Evolutionary conservation across 1,140 invertebrate genomes (phyloP).

Genomic region (Drosophila cardini): DNA sequence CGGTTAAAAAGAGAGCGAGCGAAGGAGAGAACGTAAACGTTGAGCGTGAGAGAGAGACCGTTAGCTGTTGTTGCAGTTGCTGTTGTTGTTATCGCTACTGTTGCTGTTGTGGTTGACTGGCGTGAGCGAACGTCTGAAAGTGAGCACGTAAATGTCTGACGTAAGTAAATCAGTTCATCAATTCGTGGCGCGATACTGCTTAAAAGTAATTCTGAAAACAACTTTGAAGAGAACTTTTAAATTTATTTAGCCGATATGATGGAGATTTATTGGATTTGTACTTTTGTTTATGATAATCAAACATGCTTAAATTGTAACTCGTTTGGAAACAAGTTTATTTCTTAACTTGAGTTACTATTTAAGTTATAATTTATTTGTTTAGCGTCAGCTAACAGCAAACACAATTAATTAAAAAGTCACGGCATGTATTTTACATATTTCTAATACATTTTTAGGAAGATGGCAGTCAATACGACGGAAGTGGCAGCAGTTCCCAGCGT

Average conservation of each 20-base stretch:
- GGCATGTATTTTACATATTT: too few species aligned
- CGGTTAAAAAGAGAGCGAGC: conserved; percentile 29
- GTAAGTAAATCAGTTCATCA: conserved; percentile 59
- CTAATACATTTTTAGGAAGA: conserved; percentile 34
- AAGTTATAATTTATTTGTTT: background rate
- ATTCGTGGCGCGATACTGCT: conserved; percentile 15
- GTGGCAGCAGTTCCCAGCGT: conserved; percentile 50
- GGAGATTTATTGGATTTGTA: background rate
- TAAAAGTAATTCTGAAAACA: background rate
- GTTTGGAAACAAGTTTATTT: conserved; percentile 25
- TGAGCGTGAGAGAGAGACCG: conserved; percentile 14
- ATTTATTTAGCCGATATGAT: conserved; percentile 15
- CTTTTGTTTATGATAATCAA: background rate
- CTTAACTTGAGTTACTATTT: background rate
- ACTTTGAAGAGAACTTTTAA: conserved; percentile 10
- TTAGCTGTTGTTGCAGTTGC: conserved; percentile 12
- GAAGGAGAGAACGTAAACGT: background rate
- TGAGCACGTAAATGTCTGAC: conserved; percentile 62
- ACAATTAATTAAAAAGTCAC: too few species aligned
- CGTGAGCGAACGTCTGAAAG: conserved; percentile 26
- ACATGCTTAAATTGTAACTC: background rate
- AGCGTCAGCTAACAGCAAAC: background rate
- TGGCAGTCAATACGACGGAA: background rate
- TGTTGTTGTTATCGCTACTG: conserved; percentile 2
- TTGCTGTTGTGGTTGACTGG: conserved; percentile 5